A percentile compares a stretch with the other conserved stretches of the same genome.
Conservation (phyloP, 2,113 vertebrate species). For the Hippocampus guttulatus region DNA sequence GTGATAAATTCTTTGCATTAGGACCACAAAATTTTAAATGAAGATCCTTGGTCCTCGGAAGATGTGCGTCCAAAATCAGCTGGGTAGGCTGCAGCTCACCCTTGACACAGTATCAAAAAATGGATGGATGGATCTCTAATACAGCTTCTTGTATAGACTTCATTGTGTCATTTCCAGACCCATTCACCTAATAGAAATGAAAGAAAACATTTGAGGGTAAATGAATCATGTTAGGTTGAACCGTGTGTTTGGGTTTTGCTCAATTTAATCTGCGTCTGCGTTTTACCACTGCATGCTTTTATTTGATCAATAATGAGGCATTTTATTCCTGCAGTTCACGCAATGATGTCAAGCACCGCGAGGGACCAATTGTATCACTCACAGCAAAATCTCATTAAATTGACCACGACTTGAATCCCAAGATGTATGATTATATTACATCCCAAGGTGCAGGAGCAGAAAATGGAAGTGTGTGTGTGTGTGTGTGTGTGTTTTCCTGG, state of each 20-base stretch:
- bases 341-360: background rate
- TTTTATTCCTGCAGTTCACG: slow-evolving; percentile 11
- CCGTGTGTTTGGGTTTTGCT: background rate
- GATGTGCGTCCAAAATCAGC: too few species aligned
- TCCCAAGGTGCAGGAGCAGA: slow-evolving; percentile 3
- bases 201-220: background rate
- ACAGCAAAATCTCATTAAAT: slow-evolving; percentile 18
- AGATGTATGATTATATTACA: slow-evolving; percentile 8
- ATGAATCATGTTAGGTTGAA: background rate
- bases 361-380: slow-evolving; percentile 7
- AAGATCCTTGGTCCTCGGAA: too few species aligned
- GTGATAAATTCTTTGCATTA: too few species aligned
- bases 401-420: background rate
- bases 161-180: background rate
- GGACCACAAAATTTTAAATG: too few species aligned
- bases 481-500: too few species aligned
- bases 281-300: background rate
- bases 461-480: background rate
- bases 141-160: background rate
- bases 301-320: slow-evolving; percentile 5
- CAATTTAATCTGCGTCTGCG: background rate
- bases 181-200: background rate
- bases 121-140: too few species aligned
- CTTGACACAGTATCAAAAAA: too few species aligned
- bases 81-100: too few species aligned